phyloP scores from a whole-genome alignment of 2,888 invertebrate genomes.

The Salticus scenicus region DNA sequence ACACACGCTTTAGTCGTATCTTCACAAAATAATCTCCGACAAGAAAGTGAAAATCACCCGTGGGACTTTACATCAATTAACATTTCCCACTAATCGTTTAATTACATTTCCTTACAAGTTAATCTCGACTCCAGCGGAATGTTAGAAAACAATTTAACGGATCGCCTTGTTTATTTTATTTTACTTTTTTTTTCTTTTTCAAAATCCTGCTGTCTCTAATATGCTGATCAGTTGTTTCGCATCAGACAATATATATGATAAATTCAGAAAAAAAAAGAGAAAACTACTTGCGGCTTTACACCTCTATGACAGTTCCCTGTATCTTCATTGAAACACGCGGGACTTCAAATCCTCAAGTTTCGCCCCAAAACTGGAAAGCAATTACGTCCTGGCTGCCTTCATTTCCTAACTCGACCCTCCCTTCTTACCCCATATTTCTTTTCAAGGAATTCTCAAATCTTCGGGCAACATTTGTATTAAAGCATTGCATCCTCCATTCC shows the following conservation, averaged over 20 bases:
- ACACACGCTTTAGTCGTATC: too few species aligned
- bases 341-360: conserved; percentile 2
- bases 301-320: conserved; percentile 1
- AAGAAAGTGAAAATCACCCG: not conserved
- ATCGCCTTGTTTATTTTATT: too few species aligned
- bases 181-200: not conserved
- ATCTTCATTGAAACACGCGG: not conserved
- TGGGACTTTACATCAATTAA: not conserved
- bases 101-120: not conserved
- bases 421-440: not conserved
- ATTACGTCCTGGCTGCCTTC: not conserved
- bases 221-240: conserved; percentile 6
- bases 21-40: not conserved
- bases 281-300: conserved; percentile 12
- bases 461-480: conserved; percentile 17
- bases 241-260: conserved; percentile 10
- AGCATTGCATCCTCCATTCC: conserved; percentile 5
- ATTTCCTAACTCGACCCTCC: not conserved
- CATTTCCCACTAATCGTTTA: not conserved
- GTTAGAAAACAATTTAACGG: not conserved
- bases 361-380: conserved; percentile 9
- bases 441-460: conserved; percentile 12
- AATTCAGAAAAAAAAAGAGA: not conserved
- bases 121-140: not conserved
- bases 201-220: not conserved